A percentile compares a stretch with the other conserved stretches of the same genome.
phyloP scores from a whole-genome alignment of 2,797 vertebrate species.

The Lepilemur ruficaudatus region DNA sequence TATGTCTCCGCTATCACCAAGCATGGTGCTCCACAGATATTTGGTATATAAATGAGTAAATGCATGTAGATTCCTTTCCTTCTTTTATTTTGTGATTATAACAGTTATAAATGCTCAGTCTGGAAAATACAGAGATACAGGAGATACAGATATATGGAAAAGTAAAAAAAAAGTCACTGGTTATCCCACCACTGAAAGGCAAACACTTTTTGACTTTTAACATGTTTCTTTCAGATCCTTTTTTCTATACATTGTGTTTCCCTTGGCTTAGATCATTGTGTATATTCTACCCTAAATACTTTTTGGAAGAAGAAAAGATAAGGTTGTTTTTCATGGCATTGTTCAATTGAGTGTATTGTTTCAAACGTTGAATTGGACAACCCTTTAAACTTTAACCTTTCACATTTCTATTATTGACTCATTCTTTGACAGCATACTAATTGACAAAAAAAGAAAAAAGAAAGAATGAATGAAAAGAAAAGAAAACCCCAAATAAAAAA shows the following conservation, averaged over 20 bases:
- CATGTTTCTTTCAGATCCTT: not conserved
- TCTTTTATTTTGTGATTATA: not conserved
- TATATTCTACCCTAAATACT: not conserved
- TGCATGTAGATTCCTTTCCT: not conserved
- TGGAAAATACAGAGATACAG: not conserved
- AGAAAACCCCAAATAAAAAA: not conserved
- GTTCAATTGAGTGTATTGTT: not conserved
- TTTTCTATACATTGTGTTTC: not conserved
- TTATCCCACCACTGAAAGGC: not conserved
- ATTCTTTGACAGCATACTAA: slow-evolving; percentile 12
- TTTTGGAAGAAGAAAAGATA: not conserved
- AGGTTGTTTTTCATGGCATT: not conserved
- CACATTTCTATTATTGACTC: not conserved
- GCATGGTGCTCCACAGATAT: not conserved
- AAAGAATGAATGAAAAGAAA: not conserved
- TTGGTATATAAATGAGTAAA: not conserved
- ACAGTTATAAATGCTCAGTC: not conserved
- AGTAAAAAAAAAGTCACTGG: not conserved
- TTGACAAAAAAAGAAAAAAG: not conserved
- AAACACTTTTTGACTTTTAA: not conserved
- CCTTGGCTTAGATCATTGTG: not conserved
- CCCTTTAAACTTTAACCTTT: not conserved
- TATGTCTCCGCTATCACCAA: not conserved
- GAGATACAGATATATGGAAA: not conserved
- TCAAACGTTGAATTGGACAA: not conserved